Conservation (phyloP, 2,888 invertebrate species). For the Apocheima hispidaria region DNA sequence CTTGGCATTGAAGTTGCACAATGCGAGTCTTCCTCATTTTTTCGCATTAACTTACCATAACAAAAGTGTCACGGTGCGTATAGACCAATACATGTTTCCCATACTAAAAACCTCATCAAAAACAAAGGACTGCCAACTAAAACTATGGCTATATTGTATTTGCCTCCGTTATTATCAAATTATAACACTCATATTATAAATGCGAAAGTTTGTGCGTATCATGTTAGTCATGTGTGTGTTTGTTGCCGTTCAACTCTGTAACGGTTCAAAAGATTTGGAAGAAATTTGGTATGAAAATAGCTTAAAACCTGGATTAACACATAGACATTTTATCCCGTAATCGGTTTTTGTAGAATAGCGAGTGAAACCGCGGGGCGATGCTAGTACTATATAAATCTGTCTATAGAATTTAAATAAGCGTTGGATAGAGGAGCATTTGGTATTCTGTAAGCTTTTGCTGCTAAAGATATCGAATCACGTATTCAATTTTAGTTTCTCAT, state of each 20-base stretch:
- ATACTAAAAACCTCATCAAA: constrained; percentile 24
- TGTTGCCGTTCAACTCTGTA: no score
- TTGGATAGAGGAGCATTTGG: constrained; percentile 37
- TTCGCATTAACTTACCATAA: constrained; percentile 11
- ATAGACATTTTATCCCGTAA: no score
- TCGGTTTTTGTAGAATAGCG: no score
- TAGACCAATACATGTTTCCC: constrained; percentile 25
- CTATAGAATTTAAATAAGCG: constrained; percentile 45
- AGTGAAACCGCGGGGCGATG: no score
- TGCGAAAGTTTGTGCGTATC: no score
- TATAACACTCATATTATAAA: no score
- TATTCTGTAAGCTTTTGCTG: constrained; percentile 31
- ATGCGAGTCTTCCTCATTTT: constrained; percentile 26
- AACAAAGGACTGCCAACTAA: constrained; percentile 30
- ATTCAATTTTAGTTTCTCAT: constrained; percentile 48
- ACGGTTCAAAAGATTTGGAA: no score
- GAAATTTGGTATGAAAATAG: no score
- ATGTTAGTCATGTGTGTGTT: no score
- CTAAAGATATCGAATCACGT: constrained; percentile 40
- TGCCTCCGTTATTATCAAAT: constrained; percentile 30
- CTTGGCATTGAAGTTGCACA: constrained; percentile 15
- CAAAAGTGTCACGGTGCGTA: constrained; percentile 10
- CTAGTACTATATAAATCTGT: no score
- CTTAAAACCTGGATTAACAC: no score
- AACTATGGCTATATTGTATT: constrained; percentile 34